These are phyloP conservation scores for Agelas oroides DNA, from an alignment of 37 sponge, comb jelly and placozoan species.

Conservation along the genomic window DNA sequence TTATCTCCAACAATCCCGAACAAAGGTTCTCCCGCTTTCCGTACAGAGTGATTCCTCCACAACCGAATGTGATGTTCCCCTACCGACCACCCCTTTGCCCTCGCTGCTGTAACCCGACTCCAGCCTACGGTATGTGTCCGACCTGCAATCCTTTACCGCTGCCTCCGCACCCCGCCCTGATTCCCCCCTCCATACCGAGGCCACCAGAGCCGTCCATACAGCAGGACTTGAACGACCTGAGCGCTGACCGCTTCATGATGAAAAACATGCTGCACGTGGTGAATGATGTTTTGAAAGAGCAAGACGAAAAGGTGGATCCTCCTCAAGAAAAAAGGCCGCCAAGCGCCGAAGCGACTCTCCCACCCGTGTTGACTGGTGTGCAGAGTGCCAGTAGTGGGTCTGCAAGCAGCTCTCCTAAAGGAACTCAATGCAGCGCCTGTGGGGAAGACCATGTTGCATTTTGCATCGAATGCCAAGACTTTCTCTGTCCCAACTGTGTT, in stretches of 20 bases:
- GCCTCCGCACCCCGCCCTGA: background rate
- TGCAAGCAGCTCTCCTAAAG: background rate
- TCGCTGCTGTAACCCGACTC: slow-evolving; percentile 20
- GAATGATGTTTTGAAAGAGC: slow-evolving; percentile 29
- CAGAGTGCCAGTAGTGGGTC: slow-evolving; percentile 1
- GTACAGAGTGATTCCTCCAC: background rate
- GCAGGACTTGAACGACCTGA: background rate
- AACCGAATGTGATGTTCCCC: slow-evolving; percentile 1
- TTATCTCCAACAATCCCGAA: slow-evolving; percentile 27
- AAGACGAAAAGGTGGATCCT: background rate
- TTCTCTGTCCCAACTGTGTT: slow-evolving; percentile 48
- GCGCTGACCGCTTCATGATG: slow-evolving; percentile 44
- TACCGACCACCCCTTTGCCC: slow-evolving; percentile 10
- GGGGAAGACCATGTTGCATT: slow-evolving; percentile 10
- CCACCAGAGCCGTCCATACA: no score
- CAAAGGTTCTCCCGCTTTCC: slow-evolving; percentile 1
- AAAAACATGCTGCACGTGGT: slow-evolving; percentile 37
- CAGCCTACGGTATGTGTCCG: slow-evolving; percentile 15
- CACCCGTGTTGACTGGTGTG: background rate
- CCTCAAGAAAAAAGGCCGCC: background rate
- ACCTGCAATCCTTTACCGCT: slow-evolving; percentile 23
- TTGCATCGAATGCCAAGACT: slow-evolving; percentile 64
- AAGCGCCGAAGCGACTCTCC: background rate
- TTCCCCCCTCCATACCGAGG: background rate
- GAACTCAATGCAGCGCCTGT: background rate